Base-by-base conservation (phyloP, 2,113 vertebrate species). In the Pseudopodoces humilis region DNA sequence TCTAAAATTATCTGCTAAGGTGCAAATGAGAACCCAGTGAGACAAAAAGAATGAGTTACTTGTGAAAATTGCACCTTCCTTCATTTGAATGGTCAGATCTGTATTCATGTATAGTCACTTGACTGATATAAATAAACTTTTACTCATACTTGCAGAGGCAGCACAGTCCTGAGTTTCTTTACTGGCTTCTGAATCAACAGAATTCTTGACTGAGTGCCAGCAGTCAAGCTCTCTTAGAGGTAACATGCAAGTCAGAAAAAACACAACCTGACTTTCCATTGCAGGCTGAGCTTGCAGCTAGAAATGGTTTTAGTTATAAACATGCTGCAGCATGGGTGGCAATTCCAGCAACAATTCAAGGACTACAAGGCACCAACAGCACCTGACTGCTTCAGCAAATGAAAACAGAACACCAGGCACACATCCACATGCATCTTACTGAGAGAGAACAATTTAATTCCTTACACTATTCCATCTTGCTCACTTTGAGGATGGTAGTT, bases 151-250 rank as follows among this genome's bases (percentile, higher is more conserved):
- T 92, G 47, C 72, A 93, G 69, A 88, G 60, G 77, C 75, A 93
- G 86, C 76, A 77, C 11, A 64, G 55, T 55, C 86, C 85, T 88
- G 59, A 83, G 35, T 56, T 95, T 90, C 93, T 88, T 86, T 44
- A 67, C 43, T 56, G 87, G 67, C 90, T 91, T 81, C 80, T 90
- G 47, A 91, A 92, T 71, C 85, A 96, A 95, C 91, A 96, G 82
- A 77, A 94, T 92, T 90, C 90, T 88, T 97, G 95, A 93, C 50
- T 27, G 35, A 88, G 75, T 64, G 86, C 92, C 93, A 96, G 71
- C 75, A 83, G 71, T 33, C 39, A 39, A 91, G 59, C 63, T 90
- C 41, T 83, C 56, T 59, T 65, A 59, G 52, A 19, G 33, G 70
- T 67, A 53, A 91, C 22, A 5, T 43, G 55, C 46, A 90, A 89